A percentile compares a stretch with the other conserved stretches of the same genome.
Conservation (phyloP, 2,797 vertebrate genomes). For the Tapera naevia region DNA sequence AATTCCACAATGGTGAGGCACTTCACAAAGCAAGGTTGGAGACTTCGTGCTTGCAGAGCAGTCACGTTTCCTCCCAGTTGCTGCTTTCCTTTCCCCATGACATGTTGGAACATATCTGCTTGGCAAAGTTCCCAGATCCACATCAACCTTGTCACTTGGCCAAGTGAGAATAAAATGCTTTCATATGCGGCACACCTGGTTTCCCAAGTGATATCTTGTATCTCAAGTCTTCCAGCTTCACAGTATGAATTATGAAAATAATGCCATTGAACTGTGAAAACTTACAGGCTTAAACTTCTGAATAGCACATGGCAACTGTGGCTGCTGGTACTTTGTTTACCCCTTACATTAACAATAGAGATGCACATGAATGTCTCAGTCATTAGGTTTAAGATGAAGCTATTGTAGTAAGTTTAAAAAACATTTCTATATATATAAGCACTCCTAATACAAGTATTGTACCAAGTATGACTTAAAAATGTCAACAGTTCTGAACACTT, state of each 20-base stretch:
- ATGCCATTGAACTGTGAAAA: background rate
- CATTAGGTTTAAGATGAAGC: background rate
- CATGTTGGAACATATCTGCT: background rate
- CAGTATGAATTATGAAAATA: background rate
- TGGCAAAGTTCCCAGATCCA: conserved; percentile 19
- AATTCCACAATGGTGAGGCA: background rate
- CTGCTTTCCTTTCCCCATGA: background rate
- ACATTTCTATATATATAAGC: too few relatives aligned
- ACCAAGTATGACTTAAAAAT: background rate
- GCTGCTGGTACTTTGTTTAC: background rate
- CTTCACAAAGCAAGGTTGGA: background rate
- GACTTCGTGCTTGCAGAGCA: background rate
- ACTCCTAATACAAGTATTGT: background rate
- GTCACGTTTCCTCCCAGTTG: background rate
- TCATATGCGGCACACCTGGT: conserved; percentile 10
- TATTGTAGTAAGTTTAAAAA: too few relatives aligned
- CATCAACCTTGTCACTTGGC: background rate
- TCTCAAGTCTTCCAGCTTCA: conserved; percentile 19
- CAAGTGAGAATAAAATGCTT: conserved; percentile 37
- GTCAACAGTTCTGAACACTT: background rate
- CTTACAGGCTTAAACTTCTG: background rate
- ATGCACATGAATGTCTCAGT: background rate
- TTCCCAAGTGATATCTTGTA: conserved; percentile 8
- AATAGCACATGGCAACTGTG: background rate
- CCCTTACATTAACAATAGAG: background rate